A percentile compares a stretch with the other conserved stretches of the same genome.
Conservation (phyloP, 2,113 vertebrate species). For the Chinchilla lanigera region DNA sequence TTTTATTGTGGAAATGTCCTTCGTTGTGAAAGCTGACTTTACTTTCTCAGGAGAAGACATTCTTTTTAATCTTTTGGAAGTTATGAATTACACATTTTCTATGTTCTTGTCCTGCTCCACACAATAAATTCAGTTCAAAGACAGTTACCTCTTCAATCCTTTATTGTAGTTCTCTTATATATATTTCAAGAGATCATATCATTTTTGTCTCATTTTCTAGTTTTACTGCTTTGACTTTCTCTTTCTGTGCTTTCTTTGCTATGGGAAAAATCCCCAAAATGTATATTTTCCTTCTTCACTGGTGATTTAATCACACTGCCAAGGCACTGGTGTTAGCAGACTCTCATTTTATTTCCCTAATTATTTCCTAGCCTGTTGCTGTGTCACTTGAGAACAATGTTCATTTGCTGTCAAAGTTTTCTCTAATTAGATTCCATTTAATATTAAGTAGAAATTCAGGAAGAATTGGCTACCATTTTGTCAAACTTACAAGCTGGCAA, state of each 20-base stretch:
- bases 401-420: background rate
- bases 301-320: background rate
- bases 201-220: background rate
- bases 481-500: background rate
- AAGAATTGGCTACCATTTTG: background rate
- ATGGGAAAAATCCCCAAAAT: background rate
- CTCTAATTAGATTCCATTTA: background rate
- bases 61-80: slow-evolving; percentile 55
- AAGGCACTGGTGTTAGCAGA: background rate
- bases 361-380: background rate
- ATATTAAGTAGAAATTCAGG: background rate
- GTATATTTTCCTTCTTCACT: background rate
- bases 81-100: slow-evolving; percentile 28
- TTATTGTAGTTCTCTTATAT: slow-evolving; percentile 1
- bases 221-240: background rate
- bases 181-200: slow-evolving; percentile 14
- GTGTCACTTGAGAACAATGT: background rate
- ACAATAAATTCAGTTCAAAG: slow-evolving; percentile 62
- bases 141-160: slow-evolving; percentile 16
- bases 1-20: slow-evolving; percentile 16
- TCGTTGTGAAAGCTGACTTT: background rate
- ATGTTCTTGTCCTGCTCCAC: background rate
- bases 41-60: background rate
- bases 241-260: background rate
- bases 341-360: background rate